Conservation (phyloP, 2,797 vertebrate species). For the Trachurus trachurus region DNA sequence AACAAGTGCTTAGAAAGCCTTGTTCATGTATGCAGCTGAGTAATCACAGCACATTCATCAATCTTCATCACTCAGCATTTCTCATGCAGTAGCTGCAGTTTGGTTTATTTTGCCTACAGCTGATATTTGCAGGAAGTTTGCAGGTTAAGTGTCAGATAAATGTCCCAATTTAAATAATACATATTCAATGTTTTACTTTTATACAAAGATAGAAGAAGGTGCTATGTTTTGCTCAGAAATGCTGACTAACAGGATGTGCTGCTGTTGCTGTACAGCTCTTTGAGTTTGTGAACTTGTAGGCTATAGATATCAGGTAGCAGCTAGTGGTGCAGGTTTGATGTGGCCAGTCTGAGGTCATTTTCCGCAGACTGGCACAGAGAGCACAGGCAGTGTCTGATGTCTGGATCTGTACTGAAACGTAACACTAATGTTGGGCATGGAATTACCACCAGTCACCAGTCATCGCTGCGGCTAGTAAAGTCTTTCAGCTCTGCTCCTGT, state of each 20-base stretch:
- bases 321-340: constrained; percentile 4
- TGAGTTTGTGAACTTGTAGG: background rate
- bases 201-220: too few relatives aligned
- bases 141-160: constrained; percentile 1
- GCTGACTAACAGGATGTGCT: background rate
- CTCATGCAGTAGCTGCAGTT: background rate
- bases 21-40: constrained; percentile 4
- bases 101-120: background rate
- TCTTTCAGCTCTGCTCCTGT: constrained; percentile 12
- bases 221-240: too few relatives aligned
- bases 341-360: background rate
- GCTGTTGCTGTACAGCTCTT: background rate
- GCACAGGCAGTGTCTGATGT: constrained; percentile 52
- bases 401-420: constrained; percentile 52
- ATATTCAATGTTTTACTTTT: too few relatives aligned
- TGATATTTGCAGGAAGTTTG: background rate
- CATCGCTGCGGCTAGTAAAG: background rate
- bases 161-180: background rate
- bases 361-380: constrained; percentile 17
- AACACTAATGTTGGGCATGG: constrained; percentile 36
- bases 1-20: background rate
- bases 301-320: background rate
- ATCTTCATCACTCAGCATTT: constrained; percentile 35
- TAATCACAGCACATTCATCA: constrained; percentile 25
- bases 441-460: constrained; percentile 29